Conservation (phyloP, 2,797 vertebrate genomes). For the Tiaroga cobitis region DNA sequence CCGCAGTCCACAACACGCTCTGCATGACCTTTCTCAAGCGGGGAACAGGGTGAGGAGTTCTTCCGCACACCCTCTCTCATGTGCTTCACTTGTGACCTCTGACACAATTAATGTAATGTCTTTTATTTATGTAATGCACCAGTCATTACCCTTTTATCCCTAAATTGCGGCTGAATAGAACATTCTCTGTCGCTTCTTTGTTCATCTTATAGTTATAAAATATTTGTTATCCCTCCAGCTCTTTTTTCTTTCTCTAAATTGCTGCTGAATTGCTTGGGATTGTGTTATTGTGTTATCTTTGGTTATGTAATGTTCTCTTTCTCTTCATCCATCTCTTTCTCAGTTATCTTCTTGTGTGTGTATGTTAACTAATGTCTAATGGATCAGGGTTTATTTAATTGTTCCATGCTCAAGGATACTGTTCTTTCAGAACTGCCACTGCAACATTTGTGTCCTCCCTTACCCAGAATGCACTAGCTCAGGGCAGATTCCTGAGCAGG, state of each 20-base stretch:
- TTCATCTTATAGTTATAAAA: not conserved
- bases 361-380: not conserved
- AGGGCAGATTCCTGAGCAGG: conserved; percentile 13
- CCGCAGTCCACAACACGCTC: not conserved
- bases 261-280: not conserved
- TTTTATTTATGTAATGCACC: not conserved
- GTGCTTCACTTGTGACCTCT: not conserved
- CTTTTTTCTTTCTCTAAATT: not conserved
- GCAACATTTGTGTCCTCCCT: conserved; percentile 16
- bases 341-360: not conserved
- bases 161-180: not conserved
- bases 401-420: not conserved
- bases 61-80: not conserved
- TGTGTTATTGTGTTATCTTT: not conserved
- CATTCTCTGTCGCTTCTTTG: not conserved
- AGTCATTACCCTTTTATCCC: not conserved
- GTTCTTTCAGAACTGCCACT: not conserved
- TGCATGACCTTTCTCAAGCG: not conserved
- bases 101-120: not conserved
- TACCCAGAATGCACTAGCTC: conserved; percentile 17
- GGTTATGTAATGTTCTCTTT: not conserved
- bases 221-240: not conserved
- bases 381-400: not conserved
- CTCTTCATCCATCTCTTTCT: not conserved
- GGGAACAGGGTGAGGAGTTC: not conserved